These are phyloP conservation scores for Dolomedes plantarius DNA, from an alignment of 2,888 invertebrate genomes.

Conservation along the genomic window DNA sequence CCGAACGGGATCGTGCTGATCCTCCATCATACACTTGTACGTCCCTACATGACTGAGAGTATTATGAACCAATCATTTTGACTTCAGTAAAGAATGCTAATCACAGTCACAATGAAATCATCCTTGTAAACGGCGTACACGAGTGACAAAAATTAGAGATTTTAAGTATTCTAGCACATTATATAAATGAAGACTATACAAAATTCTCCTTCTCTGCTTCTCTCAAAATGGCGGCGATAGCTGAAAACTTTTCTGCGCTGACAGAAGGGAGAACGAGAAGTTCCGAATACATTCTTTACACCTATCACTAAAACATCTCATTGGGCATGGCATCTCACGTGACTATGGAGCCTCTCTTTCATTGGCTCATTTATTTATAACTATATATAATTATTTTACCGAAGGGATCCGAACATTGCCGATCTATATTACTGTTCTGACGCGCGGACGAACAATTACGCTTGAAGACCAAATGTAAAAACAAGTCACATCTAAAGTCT, in stretches of 20 bases:
- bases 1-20: constrained; percentile 28
- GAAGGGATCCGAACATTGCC: constrained; percentile 44
- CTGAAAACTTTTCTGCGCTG: constrained; percentile 96
- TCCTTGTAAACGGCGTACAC: no score
- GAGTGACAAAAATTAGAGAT: background rate
- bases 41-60: background rate
- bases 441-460: background rate
- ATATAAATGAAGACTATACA: background rate
- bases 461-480: background rate
- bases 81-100: no score
- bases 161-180: background rate
- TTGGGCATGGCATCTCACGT: constrained; percentile 45
- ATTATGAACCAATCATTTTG: background rate
- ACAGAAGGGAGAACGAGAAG: constrained; percentile 83
- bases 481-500: background rate
- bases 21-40: constrained; percentile 44
- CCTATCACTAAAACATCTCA: constrained; percentile 24
- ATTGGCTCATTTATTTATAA: constrained; percentile 61
- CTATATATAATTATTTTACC: constrained; percentile 49
- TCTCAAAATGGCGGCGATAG: constrained; percentile 97
- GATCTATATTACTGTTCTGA: constrained; percentile 21
- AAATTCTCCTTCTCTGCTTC: constrained; percentile 76
- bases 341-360: constrained; percentile 18
- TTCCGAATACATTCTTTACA: constrained; percentile 74
- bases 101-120: background rate